Percentiles rank a stretch among this genome's conserved stretches.
phyloP scores from a whole-genome alignment of 2,888 invertebrate genomes.

The Drosophila pullipes region DNA sequence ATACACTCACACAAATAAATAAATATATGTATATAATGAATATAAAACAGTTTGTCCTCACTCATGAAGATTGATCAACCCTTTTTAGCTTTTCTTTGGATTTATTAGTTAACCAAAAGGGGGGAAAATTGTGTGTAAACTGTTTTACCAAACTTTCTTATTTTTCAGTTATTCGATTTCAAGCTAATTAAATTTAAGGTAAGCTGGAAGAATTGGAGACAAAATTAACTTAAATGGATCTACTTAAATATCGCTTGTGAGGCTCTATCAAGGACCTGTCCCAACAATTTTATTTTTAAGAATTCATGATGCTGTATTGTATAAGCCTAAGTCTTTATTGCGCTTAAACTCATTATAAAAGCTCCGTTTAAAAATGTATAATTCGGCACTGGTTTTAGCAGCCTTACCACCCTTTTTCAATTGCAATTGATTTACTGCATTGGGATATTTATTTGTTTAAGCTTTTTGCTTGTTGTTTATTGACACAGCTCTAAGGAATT shows the following conservation, averaged over 20 bases:
- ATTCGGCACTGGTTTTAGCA: not conserved
- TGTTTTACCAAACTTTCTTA: no score
- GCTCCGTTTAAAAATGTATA: not conserved
- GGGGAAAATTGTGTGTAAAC: not conserved
- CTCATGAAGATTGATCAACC: not conserved
- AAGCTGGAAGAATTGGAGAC: not conserved
- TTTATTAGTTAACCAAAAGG: not conserved
- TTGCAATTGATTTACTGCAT: conserved; percentile 9
- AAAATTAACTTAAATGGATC: no score
- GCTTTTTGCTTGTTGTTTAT: conserved; percentile 32
- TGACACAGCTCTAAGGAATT: conserved; percentile 41
- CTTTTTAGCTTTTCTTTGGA: not conserved
- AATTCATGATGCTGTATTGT: not conserved
- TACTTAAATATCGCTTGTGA: not conserved
- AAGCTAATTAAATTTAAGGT: not conserved
- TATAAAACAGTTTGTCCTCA: not conserved
- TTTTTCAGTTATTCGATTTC: not conserved
- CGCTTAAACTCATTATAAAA: not conserved
- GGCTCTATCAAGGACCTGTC: not conserved
- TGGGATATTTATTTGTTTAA: conserved; percentile 16
- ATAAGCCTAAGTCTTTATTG: not conserved
- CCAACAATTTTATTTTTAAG: not conserved
- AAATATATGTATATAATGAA: conserved; percentile 1
- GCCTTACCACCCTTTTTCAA: conserved; percentile 5
- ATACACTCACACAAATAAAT: conserved; percentile 23